Evolutionary conservation across 2,888 invertebrate species (phyloP), one percentile per base, ranked within the genome.

Genomic region (Meteorus colon): DNA sequence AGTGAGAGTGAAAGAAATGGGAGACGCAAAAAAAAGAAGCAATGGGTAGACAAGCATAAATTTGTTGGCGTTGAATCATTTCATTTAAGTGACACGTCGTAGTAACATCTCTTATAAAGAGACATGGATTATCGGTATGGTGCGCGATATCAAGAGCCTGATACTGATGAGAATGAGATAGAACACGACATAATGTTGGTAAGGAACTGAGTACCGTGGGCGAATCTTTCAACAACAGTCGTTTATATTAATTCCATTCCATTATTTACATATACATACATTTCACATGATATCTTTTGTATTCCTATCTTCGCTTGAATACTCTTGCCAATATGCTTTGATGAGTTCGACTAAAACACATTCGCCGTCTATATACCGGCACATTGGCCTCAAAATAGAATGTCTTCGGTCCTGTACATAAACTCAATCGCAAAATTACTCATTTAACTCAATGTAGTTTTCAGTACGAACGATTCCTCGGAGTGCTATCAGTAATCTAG

Each of bases 121-220:
- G 8, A 72, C 67, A 81, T 82, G 82, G 82, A 82, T 80, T 81
- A 82, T 70, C 83, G 84, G 65, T 84, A 84, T 81, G 84, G 85
- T 71, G 81, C 82, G 67, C 79, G 84, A 16, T 85, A 84, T 81
- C 86, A 86, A 80, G 86, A 87, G 80, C 86, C 87, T 76, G 88
- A 88, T 77, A 78, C 80, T 74, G 79, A 82, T 73, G 87, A 88
- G 80, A 86, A 84, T 82, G 88, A 86, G 78, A 88, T 84, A 80
- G 86, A 83, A 77, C 80, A 78, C 19, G 51, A 45, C 29, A 63
- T 16, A 24, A 72, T 31, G 24, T 8, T 48, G 72, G 72, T 72
- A 63, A 72, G 71, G 12, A 41, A 4, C 34, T 71, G 37, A 19
- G 4, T 34, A n/a, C 1, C 2, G 41, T 41, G 41, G 8, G 34